Conservation (phyloP, 2,797 vertebrate species). For the Hemibagrus guttatus region DNA sequence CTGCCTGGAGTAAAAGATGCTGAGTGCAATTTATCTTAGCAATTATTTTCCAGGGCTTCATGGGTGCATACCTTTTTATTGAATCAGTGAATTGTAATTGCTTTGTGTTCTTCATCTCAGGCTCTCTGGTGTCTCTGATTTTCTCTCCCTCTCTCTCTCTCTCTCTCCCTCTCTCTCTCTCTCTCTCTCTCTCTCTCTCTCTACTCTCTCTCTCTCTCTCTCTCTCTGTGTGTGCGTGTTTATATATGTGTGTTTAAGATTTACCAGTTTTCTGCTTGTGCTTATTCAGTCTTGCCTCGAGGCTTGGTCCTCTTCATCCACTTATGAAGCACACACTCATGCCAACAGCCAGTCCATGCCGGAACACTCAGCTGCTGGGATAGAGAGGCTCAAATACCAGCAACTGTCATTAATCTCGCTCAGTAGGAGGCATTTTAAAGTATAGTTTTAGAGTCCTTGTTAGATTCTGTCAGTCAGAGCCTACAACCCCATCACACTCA, state of each 20-base stretch:
- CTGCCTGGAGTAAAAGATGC: background rate
- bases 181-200: too few relatives aligned
- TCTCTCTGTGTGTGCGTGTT: background rate
- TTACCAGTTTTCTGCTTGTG: conserved; percentile 19
- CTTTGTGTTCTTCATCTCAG: background rate
- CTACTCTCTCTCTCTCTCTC: too few relatives aligned
- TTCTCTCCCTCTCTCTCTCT: too few relatives aligned
- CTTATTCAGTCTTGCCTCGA: conserved; percentile 9
- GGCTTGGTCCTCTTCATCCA: conserved; percentile 4
- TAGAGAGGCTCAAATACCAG: conserved; percentile 11
- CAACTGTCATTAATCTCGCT: conserved; percentile 41
- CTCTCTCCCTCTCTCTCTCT: too few relatives aligned
- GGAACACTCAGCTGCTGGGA: conserved; percentile 24
- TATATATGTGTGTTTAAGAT: conserved; percentile 2
- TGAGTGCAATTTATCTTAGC: background rate
- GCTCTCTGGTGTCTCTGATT: background rate
- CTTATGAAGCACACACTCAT: conserved; percentile 10
- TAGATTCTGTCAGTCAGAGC: conserved; percentile 55
- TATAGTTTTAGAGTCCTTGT: conserved; percentile 52
- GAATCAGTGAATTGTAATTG: background rate
- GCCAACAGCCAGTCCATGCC: conserved; percentile 22
- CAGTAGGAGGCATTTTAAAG: conserved; percentile 38
- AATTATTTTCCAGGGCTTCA: background rate
- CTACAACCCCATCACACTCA: background rate
- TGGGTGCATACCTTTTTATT: background rate